Percentiles rank a stretch among this genome's conserved stretches.
These are phyloP conservation scores for Gouania willdenowi DNA, from an alignment of 2,797 vertebrate genomes.

Conservation along the genomic window DNA sequence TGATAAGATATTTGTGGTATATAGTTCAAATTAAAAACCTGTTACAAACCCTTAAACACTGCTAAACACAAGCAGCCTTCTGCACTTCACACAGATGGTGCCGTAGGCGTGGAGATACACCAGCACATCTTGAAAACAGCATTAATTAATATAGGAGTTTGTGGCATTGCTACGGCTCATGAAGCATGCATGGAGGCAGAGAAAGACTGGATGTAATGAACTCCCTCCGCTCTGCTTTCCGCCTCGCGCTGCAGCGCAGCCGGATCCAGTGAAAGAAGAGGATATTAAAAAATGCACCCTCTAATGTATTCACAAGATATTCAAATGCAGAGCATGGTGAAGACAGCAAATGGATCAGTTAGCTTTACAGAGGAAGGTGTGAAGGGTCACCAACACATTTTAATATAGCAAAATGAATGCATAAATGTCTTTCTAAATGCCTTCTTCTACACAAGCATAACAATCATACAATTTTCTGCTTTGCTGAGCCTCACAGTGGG, in stretches of 20 bases:
- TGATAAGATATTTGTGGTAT: constrained; percentile 7
- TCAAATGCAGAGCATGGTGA: constrained; percentile 53
- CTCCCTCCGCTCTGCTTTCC: constrained; percentile 51
- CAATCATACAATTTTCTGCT: constrained; percentile 61
- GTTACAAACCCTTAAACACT: constrained; percentile 11
- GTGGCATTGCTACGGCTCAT: constrained; percentile 30
- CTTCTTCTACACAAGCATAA: constrained; percentile 48
- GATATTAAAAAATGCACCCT: constrained; percentile 69
- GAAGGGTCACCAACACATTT: constrained; percentile 65
- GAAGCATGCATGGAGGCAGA: constrained; percentile 45
- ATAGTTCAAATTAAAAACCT: constrained; percentile 20
- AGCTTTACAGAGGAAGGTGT: constrained; percentile 63
- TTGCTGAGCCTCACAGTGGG: constrained; percentile 52
- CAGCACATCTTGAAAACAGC: constrained; percentile 42
- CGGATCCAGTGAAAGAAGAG: constrained; percentile 58
- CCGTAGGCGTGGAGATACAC: constrained; percentile 15
- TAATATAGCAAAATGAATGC: constrained; percentile 61
- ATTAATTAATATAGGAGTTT: constrained; percentile 74
- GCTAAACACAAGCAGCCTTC: constrained; percentile 3
- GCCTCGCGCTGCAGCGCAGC: constrained; percentile 57
- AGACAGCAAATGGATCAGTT: constrained; percentile 67
- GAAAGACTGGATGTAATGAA: constrained; percentile 59
- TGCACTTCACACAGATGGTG: constrained; percentile 16
- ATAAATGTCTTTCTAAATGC: constrained; percentile 48
- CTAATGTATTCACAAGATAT: constrained; percentile 74